A percentile compares a stretch with the other conserved stretches of the same genome.
Conservation (phyloP, 2,797 vertebrate species). For the Sebastolobus alascanus region DNA sequence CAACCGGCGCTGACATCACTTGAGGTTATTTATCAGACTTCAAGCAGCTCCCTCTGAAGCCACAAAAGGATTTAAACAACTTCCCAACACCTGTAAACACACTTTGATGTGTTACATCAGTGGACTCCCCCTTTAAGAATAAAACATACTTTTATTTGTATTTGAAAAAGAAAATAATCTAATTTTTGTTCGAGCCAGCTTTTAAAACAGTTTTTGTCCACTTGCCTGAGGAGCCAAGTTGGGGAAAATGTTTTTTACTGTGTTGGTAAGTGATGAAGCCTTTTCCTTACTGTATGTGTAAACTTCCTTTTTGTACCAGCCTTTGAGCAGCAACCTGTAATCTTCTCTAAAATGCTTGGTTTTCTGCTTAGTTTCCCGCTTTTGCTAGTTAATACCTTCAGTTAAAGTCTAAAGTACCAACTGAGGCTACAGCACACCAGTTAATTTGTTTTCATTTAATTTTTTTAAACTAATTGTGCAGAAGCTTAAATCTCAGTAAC, state of each 20-base stretch:
- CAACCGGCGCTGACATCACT: no score
- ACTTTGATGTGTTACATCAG: neutral
- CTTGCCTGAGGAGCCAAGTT: no score
- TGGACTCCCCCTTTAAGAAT: neutral
- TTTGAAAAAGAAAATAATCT: neutral
- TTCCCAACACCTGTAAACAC: neutral
- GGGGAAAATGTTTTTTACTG: no score
- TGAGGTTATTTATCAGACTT: no score
- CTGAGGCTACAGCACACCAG: neutral
- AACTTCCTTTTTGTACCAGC: neutral
- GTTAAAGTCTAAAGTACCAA: neutral
- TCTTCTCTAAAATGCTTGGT: neutral
- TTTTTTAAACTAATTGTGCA: neutral
- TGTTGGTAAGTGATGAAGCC: neutral
- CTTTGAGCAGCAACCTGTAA: slow-evolving; percentile 6
- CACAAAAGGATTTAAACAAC: neutral
- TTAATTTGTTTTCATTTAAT: neutral
- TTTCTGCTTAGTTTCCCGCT: neutral
- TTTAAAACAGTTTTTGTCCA: no score
- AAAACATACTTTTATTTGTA: neutral
- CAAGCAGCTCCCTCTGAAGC: no score
- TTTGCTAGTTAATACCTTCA: neutral
- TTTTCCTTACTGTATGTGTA: neutral
- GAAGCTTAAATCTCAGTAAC: neutral
- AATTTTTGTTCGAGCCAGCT: no score